Base-by-base conservation (phyloP, 2,888 invertebrate species). In the Sesia apiformis region DNA sequence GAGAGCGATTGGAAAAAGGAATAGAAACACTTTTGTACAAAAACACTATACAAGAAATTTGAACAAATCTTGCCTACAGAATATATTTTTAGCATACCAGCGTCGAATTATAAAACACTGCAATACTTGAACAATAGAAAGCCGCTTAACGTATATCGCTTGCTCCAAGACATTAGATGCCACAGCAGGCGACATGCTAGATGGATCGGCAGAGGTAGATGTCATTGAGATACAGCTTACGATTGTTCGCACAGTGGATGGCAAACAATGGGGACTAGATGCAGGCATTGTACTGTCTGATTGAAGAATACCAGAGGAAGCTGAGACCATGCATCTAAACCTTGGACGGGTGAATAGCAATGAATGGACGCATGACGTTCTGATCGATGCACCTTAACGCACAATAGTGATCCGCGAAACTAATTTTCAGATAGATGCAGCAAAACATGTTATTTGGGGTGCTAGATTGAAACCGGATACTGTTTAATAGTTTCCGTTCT, bases 211-310 rank as follows among this genome's bases (percentile, higher is more conserved):
- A 69, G 67, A 66, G 62, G 63, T 66, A 74, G 84, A 87, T 87
- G 85, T 81, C 84, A 85, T 85, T 86, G 84, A 84, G 85, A 87
- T 86, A 83, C 67, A 61, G 61, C 63, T 59, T 56, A 60, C 74
- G 71, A 81, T 81, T 78, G 81, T 76, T 73, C 58, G 57, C 49
- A 56, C 60, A 56, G 61, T 62, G 63, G 60, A 66, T 60, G 63
- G 62, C 54, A 63, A 79, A 84, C 84, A 84, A 84, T 83, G 72
- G 79, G 59, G 63, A 50, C 68, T 63, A 62, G 64, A 64, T 75
- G 69, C 67, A 63, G 59, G 65, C 78, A 85, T 88, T 88, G 86
- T 88, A 74, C 79, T 87, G 87, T 87, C 87, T 70, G 63, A 62
- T 66, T 74, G 70, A 77, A 81, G 79, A 79, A 78, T 81, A 74